phyloP scores from a whole-genome alignment of 2,888 invertebrate species.

The Hypena proboscidalis region DNA sequence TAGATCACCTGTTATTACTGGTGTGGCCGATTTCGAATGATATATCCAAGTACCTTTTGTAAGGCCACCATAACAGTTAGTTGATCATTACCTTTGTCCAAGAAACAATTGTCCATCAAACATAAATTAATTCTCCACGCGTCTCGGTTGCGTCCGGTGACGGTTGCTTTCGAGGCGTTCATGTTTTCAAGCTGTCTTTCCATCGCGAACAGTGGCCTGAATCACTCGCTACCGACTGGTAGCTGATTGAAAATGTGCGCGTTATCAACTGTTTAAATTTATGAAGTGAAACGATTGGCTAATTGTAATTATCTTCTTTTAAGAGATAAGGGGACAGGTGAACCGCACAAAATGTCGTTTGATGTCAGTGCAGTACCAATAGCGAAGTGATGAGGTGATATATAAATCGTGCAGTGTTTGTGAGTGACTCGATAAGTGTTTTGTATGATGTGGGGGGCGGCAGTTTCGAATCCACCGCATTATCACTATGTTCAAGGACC shows the following conservation, averaged over 20 bases:
- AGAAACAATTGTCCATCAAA: constrained; percentile 77
- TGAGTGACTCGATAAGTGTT: constrained; percentile 56
- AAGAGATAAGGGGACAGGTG: constrained; percentile 65
- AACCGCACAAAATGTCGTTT: constrained; percentile 62
- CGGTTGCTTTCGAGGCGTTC: constrained; percentile 77
- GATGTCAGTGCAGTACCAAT: constrained; percentile 65
- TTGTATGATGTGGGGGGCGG: constrained; percentile 78
- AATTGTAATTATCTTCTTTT: constrained; percentile 65
- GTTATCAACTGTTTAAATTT: constrained; percentile 66
- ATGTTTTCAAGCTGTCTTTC: constrained; percentile 77
- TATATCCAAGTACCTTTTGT: constrained; percentile 38
- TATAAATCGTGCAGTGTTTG: constrained; percentile 61
- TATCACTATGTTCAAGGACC: constrained; percentile 76
- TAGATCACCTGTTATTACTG: constrained; percentile 25
- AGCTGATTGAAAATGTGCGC: constrained; percentile 58
- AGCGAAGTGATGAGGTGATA: constrained; percentile 72
- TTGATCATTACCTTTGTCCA: constrained; percentile 69
- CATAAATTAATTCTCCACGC: constrained; percentile 79
- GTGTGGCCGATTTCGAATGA: constrained; percentile 45
- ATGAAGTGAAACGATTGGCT: constrained; percentile 64
- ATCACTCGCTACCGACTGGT: constrained; percentile 69
- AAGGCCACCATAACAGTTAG: constrained; percentile 51
- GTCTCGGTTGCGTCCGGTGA: constrained; percentile 79
- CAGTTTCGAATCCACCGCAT: constrained; percentile 78
- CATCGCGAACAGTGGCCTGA: constrained; percentile 74